Percentiles rank a stretch among this genome's conserved stretches.
These are phyloP conservation scores for Meloidogyne floridensis DNA, from an alignment of 1,140 invertebrate genomes.

Conservation along the genomic window DNA sequence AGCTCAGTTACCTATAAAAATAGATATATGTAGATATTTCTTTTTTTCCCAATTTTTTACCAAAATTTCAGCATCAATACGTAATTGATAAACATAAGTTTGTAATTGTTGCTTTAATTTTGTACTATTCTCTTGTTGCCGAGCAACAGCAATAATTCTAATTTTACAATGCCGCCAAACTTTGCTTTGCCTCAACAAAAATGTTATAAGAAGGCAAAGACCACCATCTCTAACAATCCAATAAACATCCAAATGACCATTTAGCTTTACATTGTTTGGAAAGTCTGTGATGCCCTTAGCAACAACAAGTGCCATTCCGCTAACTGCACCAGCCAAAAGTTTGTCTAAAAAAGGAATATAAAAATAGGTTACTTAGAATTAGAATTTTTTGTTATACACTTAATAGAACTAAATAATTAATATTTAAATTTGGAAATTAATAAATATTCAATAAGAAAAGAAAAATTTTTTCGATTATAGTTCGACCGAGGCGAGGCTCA, in stretches of 20 bases:
- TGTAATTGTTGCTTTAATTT: slow-evolving; percentile 99
- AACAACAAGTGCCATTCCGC: slow-evolving; percentile 63
- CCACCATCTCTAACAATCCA: slow-evolving; percentile 71
- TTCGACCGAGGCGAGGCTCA: no score
- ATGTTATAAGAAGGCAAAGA: slow-evolving; percentile 91
- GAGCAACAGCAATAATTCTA: slow-evolving; percentile 96
- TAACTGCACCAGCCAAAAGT: slow-evolving; percentile 52
- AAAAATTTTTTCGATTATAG: no score
- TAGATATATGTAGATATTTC: neutral
- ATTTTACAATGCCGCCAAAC: slow-evolving; percentile 96
- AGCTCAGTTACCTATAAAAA: slow-evolving; percentile 51
- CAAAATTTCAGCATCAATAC: slow-evolving; percentile 86
- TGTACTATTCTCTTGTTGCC: slow-evolving; percentile 97
- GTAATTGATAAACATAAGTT: slow-evolving; percentile 92
- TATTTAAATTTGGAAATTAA: no score
- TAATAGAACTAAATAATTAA: no score
- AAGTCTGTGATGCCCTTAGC: slow-evolving; percentile 63
- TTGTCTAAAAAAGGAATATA: slow-evolving; percentile 44
- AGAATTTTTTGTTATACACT: no score
- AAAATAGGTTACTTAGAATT: no score
- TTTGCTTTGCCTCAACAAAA: slow-evolving; percentile 87
- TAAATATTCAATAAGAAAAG: no score
- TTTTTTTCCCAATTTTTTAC: slow-evolving; percentile 23
- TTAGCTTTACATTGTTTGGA: slow-evolving; percentile 50
- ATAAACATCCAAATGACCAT: slow-evolving; percentile 58